Conservation (phyloP, 2,797 vertebrate genomes). For the Hippoglossus hippoglossus region DNA sequence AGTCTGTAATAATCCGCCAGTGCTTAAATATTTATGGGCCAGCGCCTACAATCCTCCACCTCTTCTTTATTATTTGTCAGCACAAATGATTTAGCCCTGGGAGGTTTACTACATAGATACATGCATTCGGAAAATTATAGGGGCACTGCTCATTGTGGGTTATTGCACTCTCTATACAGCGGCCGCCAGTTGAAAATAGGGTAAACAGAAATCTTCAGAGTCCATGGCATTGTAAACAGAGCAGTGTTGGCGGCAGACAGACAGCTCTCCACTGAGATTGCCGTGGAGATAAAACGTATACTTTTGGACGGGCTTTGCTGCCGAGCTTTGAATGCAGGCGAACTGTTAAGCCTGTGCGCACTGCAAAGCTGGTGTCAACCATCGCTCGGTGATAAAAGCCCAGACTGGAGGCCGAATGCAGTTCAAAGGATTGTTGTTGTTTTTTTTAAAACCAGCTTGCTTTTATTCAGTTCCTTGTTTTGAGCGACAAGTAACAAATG, state of each 20-base stretch:
- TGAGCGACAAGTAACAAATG: slow-evolving; percentile 13
- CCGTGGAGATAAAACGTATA: slow-evolving; percentile 22
- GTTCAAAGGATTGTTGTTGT: slow-evolving; percentile 25
- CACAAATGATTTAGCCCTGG: slow-evolving; percentile 65
- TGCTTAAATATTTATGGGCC: slow-evolving; percentile 78
- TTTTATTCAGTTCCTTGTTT: slow-evolving; percentile 11
- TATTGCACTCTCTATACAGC: slow-evolving; percentile 27
- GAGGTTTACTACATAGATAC: slow-evolving; percentile 46
- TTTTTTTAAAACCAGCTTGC: background rate
- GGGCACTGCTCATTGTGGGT: slow-evolving; percentile 35
- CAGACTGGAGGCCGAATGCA: slow-evolving; percentile 15
- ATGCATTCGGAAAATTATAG: slow-evolving; percentile 52
- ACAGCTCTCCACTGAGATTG: slow-evolving; percentile 43
- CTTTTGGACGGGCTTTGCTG: slow-evolving; percentile 31
- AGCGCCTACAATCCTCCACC: slow-evolving; percentile 42
- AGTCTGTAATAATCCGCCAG: slow-evolving; percentile 66
- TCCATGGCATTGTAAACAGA: slow-evolving; percentile 28
- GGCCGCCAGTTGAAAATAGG: slow-evolving; percentile 18
- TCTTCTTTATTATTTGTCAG: slow-evolving; percentile 72
- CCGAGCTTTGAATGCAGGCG: slow-evolving; percentile 36
- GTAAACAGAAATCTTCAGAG: slow-evolving; percentile 66
- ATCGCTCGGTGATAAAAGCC: slow-evolving; percentile 5
- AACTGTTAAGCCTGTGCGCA: slow-evolving; percentile 25
- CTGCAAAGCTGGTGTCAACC: slow-evolving; percentile 34
- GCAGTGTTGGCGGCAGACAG: slow-evolving; percentile 13